Evolutionary conservation across 2,888 invertebrate species (phyloP), one percentile per base, ranked within the genome.

Genomic region (Cataglyphis altisquamis): DNA sequence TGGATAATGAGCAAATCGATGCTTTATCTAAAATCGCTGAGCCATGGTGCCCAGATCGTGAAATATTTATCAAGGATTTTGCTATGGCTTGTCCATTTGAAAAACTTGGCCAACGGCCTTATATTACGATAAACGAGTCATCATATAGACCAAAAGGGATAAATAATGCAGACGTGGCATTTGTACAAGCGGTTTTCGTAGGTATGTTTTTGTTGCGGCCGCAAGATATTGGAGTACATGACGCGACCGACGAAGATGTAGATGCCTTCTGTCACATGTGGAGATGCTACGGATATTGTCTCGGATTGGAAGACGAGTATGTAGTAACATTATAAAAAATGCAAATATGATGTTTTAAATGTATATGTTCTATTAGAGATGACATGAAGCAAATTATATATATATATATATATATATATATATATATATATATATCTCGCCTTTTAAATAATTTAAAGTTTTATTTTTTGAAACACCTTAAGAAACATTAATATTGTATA

Each of bases 191-290:
- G 95, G 2, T 95, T 0, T 96, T 96, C 88, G 92, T 96, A 32
- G 95, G 95, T 0, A 87, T 95, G 4, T 84, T 95, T 1, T 88
- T 96, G 9, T 90, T 95, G 80, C 95, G 95, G 83, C 96, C 96
- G 0, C 87, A 93, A 29, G 87, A 91, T 41, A 94, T 96, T 84
- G 95, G 95, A 2, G 90, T 94, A 3, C 92, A 93, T 32, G 88
- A 92, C 6, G 94, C 93, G 1, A 94, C 93, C 21, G 93, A 94
- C 1, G 93, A 94, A 15, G 95, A 96, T 81, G 88, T 96, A 18
- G 95, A 96, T 5, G 95, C 95, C 36, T 95, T 95, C 86, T 94
- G 96, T 41, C 96, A 96, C 85, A 93, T 96, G 60, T 96, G 96
- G 96, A 92, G 95, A 74, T 94, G 95, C n/a, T 91, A 96, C n/a